Evolutionary conservation across 2,797 vertebrate genomes (phyloP).

Genomic region (Gallinago stenura): DNA sequence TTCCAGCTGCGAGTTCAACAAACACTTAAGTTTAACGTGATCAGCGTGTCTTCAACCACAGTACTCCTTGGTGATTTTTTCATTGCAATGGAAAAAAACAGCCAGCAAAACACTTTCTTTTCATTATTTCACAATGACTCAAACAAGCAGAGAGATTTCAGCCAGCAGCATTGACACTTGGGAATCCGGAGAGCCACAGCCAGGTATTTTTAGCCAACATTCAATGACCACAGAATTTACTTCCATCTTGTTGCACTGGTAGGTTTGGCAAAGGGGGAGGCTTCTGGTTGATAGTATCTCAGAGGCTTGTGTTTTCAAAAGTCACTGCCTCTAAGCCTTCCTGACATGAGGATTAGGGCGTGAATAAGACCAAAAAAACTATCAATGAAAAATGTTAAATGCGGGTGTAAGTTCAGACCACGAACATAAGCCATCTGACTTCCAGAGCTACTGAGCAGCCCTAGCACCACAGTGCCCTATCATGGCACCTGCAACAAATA

Average conservation of each 20-base stretch:
- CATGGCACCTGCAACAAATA: neutral
- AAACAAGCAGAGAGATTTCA: neutral
- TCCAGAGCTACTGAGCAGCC: neutral
- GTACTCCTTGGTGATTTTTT: neutral
- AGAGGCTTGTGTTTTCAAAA: neutral
- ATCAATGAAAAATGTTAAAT: neutral
- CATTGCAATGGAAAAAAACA: neutral
- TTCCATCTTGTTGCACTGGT: neutral
- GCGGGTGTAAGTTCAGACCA: neutral
- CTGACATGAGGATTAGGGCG: neutral
- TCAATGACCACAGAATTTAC: neutral
- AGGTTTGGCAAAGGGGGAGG: neutral
- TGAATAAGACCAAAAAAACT: neutral
- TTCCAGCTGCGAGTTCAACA: neutral
- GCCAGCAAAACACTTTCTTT: neutral
- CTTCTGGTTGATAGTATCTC: neutral
- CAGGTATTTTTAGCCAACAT: neutral
- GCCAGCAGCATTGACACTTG: neutral
- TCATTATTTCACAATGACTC: neutral
- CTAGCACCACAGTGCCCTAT: neutral
- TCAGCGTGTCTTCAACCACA: neutral
- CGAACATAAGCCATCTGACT: neutral
- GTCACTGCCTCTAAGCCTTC: neutral
- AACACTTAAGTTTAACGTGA: neutral
- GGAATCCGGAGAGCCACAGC: neutral